Conservation (phyloP, 2,113 vertebrate species). For the Carassius auratus region DNA sequence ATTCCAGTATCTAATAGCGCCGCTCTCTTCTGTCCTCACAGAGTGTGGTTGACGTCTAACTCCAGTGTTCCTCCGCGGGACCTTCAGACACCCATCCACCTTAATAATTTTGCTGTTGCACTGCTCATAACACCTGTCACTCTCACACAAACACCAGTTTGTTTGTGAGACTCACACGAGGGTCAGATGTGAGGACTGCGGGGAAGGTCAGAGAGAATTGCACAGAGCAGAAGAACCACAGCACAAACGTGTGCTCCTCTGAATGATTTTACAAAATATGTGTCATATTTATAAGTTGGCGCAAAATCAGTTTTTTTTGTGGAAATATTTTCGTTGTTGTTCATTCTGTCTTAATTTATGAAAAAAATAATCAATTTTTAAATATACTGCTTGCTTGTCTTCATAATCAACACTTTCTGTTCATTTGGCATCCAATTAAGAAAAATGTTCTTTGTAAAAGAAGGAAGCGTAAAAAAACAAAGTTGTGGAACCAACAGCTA, state of each 20-base stretch:
- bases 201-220: slow-evolving; percentile 13
- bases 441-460: background rate
- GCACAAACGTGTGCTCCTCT: slow-evolving; percentile 24
- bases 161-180: background rate
- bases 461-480: background rate
- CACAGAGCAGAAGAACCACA: slow-evolving; percentile 43
- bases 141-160: background rate
- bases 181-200: background rate
- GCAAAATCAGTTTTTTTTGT: background rate
- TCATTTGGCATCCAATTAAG: background rate
- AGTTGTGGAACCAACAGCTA: background rate
- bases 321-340: background rate
- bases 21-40: background rate
- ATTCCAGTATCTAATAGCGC: background rate
- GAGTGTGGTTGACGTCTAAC: slow-evolving; percentile 46
- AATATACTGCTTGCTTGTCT: background rate
- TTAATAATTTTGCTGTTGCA: slow-evolving; percentile 63
- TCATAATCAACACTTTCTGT: background rate
- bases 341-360: slow-evolving; percentile 15
- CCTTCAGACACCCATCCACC: slow-evolving; percentile 64
- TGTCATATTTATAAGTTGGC: slow-evolving; percentile 35
- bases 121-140: slow-evolving; percentile 26
- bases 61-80: slow-evolving; percentile 41
- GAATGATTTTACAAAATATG: slow-evolving; percentile 11
- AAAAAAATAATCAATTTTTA: background rate